phyloP scores from a whole-genome alignment of 2,113 vertebrate species.

The Oncorhynchus masou region DNA sequence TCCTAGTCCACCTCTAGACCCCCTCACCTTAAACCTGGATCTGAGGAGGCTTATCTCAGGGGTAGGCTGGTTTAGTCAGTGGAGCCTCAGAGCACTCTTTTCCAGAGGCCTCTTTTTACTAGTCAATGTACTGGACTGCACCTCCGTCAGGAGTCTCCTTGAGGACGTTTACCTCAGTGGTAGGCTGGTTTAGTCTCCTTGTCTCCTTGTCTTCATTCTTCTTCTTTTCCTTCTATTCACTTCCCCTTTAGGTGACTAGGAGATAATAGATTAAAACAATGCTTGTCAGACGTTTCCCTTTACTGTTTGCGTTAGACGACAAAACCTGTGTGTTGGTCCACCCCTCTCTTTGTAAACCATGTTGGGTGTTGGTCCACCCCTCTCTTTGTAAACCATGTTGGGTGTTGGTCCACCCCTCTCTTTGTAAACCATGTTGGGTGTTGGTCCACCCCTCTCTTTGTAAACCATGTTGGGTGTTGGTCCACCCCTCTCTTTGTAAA shows the following conservation, averaged over 20 bases:
- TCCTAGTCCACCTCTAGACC: conserved; percentile 20
- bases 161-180: too few relatives aligned
- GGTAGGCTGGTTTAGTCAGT: neutral
- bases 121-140: neutral
- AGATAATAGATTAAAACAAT: neutral
- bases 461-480: too few relatives aligned
- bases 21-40: conserved; percentile 23
- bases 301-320: neutral
- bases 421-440: too few relatives aligned
- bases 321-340: neutral
- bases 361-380: neutral
- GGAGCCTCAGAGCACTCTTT: neutral
- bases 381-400: too few relatives aligned
- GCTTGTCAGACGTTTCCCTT: neutral
- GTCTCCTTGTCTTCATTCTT: too few relatives aligned
- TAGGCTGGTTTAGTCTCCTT: too few relatives aligned
- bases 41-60: neutral
- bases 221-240: too few relatives aligned
- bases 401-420: too few relatives aligned
- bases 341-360: neutral
- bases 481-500: too few relatives aligned
- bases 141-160: too few relatives aligned
- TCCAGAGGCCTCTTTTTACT: neutral
- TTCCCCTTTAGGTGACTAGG: neutral
- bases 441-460: too few relatives aligned